Evolutionary conservation across 2,797 vertebrate genomes (phyloP).

Genomic region (Chelonia mydas): DNA sequence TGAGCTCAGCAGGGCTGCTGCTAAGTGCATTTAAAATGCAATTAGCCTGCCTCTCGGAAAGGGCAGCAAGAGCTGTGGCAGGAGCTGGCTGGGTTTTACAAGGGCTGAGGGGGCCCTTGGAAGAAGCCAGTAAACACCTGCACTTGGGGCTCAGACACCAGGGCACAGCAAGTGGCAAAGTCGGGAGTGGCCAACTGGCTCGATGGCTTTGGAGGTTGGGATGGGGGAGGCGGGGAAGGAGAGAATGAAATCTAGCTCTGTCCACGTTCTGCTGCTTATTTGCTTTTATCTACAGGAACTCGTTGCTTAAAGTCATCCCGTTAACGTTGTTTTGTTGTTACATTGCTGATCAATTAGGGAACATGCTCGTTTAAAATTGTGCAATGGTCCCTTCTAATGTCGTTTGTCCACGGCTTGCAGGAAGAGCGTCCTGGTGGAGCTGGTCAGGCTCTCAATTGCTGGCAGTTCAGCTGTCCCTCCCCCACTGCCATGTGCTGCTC

Average conservation of each 20-base stretch:
- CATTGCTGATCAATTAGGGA: too few relatives aligned
- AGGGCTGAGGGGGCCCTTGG: background rate
- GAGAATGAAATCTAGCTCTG: background rate
- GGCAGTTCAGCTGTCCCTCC: too few relatives aligned
- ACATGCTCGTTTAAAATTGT: too few relatives aligned
- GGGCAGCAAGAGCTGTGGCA: background rate
- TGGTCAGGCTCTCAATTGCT: too few relatives aligned
- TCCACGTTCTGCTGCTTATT: too few relatives aligned
- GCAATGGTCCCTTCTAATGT: too few relatives aligned
- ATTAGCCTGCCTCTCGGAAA: background rate
- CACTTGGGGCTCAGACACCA: background rate
- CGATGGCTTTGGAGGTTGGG: background rate
- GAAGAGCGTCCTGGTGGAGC: too few relatives aligned
- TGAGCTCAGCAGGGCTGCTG: background rate
- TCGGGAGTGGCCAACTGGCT: rapidly evolving
- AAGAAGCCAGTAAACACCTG: background rate
- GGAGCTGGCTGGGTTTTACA: background rate
- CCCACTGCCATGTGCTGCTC: too few relatives aligned
- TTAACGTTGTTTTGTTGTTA: too few relatives aligned
- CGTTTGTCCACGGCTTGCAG: too few relatives aligned
- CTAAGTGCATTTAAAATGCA: conserved; percentile 14
- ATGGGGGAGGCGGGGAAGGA: background rate
- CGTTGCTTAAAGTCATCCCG: too few relatives aligned
- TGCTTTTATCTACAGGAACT: too few relatives aligned
- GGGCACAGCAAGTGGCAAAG: background rate